Evolutionary conservation across 92 coral and sea anemone species (phyloP).

Genomic region (Phenganax subtilis): DNA sequence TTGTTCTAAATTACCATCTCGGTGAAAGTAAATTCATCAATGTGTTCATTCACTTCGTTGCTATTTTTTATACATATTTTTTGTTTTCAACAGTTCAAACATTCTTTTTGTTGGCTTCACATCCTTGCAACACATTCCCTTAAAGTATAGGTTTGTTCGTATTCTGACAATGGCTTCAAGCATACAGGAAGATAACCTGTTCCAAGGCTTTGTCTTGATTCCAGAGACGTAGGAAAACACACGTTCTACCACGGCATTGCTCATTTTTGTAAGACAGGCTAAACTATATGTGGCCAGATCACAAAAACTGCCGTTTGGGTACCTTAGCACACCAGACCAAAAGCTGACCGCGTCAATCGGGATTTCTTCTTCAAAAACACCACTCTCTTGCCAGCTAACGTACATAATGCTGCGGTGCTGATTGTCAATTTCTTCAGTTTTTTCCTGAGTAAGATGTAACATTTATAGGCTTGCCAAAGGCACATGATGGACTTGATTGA

Average conservation of each 20-base stretch:
- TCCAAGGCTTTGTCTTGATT: constrained; percentile 12
- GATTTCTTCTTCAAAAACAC: constrained; percentile 8
- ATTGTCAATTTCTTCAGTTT: not conserved
- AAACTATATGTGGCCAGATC: constrained; percentile 11
- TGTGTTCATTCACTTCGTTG: not conserved
- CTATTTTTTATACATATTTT: not conserved
- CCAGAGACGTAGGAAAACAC: constrained; percentile 6
- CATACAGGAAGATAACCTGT: constrained; percentile 3
- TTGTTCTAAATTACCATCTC: too few relatives aligned
- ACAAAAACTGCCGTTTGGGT: not conserved
- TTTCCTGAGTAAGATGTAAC: not conserved
- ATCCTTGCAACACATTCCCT: constrained; percentile 16
- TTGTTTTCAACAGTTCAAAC: constrained; percentile 7
- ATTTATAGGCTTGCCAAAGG: not conserved
- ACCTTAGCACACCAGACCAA: constrained; percentile 16
- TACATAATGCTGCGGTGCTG: not conserved
- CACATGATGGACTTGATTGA: not conserved
- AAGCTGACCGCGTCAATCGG: constrained; percentile 8
- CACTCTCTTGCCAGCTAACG: not conserved
- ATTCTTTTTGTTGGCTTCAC: not conserved
- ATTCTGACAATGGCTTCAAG: constrained; percentile 14
- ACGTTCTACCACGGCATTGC: constrained; percentile 20
- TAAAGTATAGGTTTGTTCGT: constrained; percentile 6
- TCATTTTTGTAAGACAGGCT: constrained; percentile 7
- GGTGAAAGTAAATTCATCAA: not conserved